phyloP scores from a whole-genome alignment of 2,888 invertebrate species.

The Anaspis maculata region DNA sequence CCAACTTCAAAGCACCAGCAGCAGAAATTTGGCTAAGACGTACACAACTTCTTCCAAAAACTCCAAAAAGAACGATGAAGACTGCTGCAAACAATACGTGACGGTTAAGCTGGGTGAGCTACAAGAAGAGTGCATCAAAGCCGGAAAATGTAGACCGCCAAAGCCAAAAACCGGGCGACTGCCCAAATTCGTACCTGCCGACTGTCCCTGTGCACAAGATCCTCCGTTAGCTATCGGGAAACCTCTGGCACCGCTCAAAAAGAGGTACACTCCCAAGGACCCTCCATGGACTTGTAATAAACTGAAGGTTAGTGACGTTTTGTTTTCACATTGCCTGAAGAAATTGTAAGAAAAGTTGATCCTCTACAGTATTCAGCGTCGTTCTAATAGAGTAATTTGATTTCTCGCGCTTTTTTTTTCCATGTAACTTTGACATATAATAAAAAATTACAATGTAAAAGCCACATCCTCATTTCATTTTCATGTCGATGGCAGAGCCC shows the following conservation, averaged over 20 bases:
- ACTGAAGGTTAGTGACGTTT: too few species aligned
- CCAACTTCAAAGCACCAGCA: neutral
- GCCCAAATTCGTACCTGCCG: conserved; percentile 4
- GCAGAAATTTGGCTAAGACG: neutral
- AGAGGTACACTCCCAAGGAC: conserved; percentile 1
- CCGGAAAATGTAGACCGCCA: conserved; percentile 5
- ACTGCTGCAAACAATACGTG: neutral
- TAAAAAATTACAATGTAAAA: too few species aligned
- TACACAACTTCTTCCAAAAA: neutral
- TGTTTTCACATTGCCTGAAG: too few species aligned
- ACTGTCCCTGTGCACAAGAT: conserved; percentile 10
- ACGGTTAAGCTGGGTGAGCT: conserved; percentile 8
- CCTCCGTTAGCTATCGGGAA: conserved; percentile 7
- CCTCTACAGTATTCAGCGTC: too few species aligned
- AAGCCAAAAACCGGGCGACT: conserved; percentile 5
- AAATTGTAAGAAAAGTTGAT: too few species aligned
- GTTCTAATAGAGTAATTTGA: too few species aligned
- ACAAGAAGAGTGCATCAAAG: conserved; percentile 5
- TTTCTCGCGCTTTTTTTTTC: too few species aligned
- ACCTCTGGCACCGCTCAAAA: conserved; percentile 12
- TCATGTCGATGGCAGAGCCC: too few species aligned
- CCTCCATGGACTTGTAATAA: neutral
- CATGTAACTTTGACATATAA: too few species aligned
- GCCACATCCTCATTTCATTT: too few species aligned
- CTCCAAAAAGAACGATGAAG: neutral